Conservation (phyloP, 2,888 invertebrate genomes). For the Arrhopalites spinosus region DNA sequence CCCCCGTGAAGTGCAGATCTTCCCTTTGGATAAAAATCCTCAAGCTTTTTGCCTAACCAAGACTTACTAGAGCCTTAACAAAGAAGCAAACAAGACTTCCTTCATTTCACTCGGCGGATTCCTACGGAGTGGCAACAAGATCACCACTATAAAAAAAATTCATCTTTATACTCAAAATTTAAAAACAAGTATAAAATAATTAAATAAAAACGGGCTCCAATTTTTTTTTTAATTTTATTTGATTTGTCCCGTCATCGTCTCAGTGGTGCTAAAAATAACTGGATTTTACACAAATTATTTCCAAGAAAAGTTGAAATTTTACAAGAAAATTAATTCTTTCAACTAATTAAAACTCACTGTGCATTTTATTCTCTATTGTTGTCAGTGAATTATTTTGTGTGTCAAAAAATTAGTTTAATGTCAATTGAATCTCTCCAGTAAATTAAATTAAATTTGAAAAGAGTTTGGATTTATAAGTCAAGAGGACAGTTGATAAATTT, state of each 20-base stretch:
- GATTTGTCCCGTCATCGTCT: not conserved
- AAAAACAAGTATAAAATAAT: not conserved
- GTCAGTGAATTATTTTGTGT: not conserved
- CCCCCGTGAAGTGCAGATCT: conserved; percentile 34
- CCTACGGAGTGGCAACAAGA: conserved; percentile 40
- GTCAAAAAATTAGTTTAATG: not conserved
- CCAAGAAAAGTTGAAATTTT: conserved; percentile 5
- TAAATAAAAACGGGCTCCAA: too few relatives aligned
- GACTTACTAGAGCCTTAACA: conserved; percentile 41
- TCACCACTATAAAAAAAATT: conserved; percentile 25
- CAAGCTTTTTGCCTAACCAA: conserved; percentile 24
- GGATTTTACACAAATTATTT: not conserved
- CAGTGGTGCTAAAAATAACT: not conserved
- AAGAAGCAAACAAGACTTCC: conserved; percentile 40
- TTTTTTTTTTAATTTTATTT: too few relatives aligned
- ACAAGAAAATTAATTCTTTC: not conserved
- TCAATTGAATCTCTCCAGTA: too few relatives aligned
- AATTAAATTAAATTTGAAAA: too few relatives aligned
- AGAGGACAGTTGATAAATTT: not conserved
- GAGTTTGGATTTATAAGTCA: too few relatives aligned
- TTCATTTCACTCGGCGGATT: conserved; percentile 45
- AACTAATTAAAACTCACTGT: not conserved
- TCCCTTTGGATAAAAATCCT: conserved; percentile 38
- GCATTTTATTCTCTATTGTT: not conserved
- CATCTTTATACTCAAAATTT: conserved; percentile 8